These are phyloP conservation scores for Candidula unifasciata DNA, from an alignment of 2,888 invertebrate species.

Conservation along the genomic window DNA sequence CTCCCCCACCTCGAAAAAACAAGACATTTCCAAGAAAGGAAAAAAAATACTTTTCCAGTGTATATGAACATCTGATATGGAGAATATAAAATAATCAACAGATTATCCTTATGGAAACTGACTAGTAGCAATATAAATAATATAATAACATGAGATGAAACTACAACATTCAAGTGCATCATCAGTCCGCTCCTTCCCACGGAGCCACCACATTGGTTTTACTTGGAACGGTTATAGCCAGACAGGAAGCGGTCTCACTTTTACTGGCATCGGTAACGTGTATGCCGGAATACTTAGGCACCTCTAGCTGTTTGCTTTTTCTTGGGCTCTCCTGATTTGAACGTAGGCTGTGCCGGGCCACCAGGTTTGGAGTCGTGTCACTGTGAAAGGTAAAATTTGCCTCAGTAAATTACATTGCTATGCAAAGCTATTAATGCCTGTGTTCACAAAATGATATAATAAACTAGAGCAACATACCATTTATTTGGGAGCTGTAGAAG, in stretches of 20 bases:
- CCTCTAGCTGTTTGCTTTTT: constrained; percentile 70
- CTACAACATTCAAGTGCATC: background rate
- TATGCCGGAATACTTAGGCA: constrained; percentile 60
- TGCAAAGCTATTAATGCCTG: too few relatives aligned
- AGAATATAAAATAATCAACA: constrained; percentile 12
- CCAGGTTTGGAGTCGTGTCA: constrained; percentile 83
- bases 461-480: background rate
- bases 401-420: background rate
- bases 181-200: constrained; percentile 59
- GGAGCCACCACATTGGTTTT: constrained; percentile 67
- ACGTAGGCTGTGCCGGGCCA: constrained; percentile 50
- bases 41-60: background rate
- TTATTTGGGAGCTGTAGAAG: too few relatives aligned
- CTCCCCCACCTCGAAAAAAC: too few relatives aligned
- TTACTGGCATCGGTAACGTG: constrained; percentile 50
- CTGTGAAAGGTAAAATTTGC: constrained; percentile 47
- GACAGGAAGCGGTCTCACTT: constrained; percentile 57
- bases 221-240: constrained; percentile 62
- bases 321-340: constrained; percentile 74
- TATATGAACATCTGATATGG: background rate
- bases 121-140: constrained; percentile 1
- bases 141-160: background rate
- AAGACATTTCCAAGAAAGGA: too few relatives aligned
- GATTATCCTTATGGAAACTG: background rate
- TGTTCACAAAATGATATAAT: background rate